A percentile compares a stretch with the other conserved stretches of the same genome.
These are phyloP conservation scores for Phalanger gymnotis DNA, from an alignment of 2,797 vertebrate genomes.

Conservation along the genomic window DNA sequence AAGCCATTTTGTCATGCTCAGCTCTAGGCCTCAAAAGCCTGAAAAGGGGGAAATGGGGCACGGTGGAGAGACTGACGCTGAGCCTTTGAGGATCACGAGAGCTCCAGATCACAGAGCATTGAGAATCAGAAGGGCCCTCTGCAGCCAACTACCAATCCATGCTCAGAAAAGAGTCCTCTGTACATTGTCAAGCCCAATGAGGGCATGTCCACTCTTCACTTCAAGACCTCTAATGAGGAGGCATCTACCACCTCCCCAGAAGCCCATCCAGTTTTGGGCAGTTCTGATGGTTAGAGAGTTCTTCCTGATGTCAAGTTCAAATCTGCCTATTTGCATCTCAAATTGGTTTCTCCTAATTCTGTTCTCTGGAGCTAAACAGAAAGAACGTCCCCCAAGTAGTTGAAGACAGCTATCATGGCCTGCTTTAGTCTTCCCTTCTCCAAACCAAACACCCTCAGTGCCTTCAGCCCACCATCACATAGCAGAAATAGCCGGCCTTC, in stretches of 20 bases:
- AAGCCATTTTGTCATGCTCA: background rate
- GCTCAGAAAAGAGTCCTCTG: background rate
- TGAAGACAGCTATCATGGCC: background rate
- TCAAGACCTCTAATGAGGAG: background rate
- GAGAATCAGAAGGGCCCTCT: background rate
- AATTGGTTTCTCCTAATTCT: background rate
- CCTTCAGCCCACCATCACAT: background rate
- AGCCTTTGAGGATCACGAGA: background rate
- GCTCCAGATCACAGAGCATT: background rate
- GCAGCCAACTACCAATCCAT: background rate
- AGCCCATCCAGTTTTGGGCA: background rate
- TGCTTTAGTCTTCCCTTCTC: background rate
- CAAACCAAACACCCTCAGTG: background rate
- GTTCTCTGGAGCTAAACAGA: background rate
- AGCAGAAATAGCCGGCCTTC: background rate
- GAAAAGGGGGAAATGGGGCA: background rate
- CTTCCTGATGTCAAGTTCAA: background rate
- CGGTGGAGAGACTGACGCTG: background rate
- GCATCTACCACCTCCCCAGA: background rate
- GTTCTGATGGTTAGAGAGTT: background rate
- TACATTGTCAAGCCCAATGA: background rate
- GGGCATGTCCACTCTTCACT: background rate
- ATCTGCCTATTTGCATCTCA: background rate
- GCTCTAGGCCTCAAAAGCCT: background rate
- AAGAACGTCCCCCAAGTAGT: background rate